Conservation (phyloP, 2,113 vertebrate genomes). For the Rhagologus leucostigma region DNA sequence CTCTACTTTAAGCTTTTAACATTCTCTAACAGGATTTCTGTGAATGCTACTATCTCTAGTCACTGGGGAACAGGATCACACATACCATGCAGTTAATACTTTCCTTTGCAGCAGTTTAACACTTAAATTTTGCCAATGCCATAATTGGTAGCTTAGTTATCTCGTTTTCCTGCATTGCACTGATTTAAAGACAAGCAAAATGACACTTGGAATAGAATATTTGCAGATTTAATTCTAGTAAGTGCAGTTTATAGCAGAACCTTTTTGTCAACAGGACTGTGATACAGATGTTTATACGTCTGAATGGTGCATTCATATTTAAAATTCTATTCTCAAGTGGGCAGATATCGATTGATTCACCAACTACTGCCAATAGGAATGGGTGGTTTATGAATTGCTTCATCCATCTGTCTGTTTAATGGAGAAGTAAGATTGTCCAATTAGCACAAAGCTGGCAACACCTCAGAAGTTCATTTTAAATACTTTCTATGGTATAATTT, state of each 20-base stretch:
- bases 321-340: background rate
- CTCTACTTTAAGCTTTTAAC: background rate
- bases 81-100: background rate
- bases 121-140: background rate
- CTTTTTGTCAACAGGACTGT: background rate
- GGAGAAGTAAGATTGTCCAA: background rate
- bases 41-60: background rate
- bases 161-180: background rate
- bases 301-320: background rate
- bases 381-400: background rate
- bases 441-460: background rate
- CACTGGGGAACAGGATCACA: background rate
- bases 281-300: background rate
- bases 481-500: background rate
- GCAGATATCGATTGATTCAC: background rate
- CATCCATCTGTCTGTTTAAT: background rate
- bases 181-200: background rate
- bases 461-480: background rate
- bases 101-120: background rate
- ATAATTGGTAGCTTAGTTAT: background rate
- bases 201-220: background rate
- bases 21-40: background rate
- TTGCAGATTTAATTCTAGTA: background rate
- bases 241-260: background rate
- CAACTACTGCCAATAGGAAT: background rate